Evolutionary conservation across 2,797 vertebrate species (phyloP), one percentile per base, ranked within the genome.

Genomic region (Arrhamphus sclerolepis): DNA sequence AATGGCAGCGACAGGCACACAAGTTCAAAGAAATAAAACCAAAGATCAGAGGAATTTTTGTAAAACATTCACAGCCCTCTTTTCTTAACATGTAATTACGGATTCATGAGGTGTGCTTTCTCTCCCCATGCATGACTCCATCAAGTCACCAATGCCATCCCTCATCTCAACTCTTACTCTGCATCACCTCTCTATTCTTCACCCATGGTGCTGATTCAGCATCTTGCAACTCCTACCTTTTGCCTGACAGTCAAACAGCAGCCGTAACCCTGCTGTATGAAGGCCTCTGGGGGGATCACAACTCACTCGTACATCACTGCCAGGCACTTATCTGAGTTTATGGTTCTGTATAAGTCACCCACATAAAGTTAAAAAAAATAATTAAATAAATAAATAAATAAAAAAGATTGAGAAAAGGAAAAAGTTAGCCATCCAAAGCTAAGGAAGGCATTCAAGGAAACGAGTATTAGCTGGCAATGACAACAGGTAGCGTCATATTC

Each of bases 121-220:
- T 31, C n/a, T 46, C 38, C 18, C 20, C 10, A 18, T 56, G 17
- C 41, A 59, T 55, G 46, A 42, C 14, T 62, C 20, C 46, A 41
- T 61, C 22, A 9, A 52, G 26, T 44, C 31, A 14, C 34, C 29
- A 28, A 38, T 13, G 13, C 18, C 18, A 50, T 7, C 24, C 46
- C 29, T n/a, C 66, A 31, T 39, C 10, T 66, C 22, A 75, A 64
- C 58, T 55, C 52, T 50, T 41, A 20, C 22, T 38, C 13, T 14
- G 34, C 57, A 65, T 76, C 57, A 56, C 46, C 46, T 44, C 52
- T 62, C 55, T 43, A 46, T 54, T 47, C 41, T 39, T 58, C 46
- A 24, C 10, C 46, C 47, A 47, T 18, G 22, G 19, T 50, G 73
- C 82, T 84, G 80, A 82, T 71, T 78, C 83, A 75, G 83, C 82